Evolutionary conservation across 2,888 invertebrate genomes (phyloP).

Genomic region (Drosophila planitibia): DNA sequence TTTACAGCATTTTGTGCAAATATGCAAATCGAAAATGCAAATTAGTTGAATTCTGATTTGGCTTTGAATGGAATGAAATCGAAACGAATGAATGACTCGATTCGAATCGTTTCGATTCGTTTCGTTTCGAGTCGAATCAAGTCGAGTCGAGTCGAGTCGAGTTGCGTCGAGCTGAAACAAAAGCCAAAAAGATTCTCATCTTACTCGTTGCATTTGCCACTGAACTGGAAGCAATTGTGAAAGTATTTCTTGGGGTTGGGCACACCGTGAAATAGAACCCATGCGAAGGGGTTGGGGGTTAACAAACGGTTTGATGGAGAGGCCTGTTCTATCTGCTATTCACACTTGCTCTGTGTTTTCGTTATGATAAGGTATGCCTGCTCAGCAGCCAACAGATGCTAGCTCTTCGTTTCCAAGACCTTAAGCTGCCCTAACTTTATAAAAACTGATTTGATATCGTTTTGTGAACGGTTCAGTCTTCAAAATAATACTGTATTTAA

Average conservation of each 20-base stretch:
- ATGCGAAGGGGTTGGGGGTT: conserved; percentile 11
- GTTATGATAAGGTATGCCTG: no score
- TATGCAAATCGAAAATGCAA: conserved; percentile 79
- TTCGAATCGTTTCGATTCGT: conserved; percentile 4
- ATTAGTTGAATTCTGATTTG: conserved; percentile 78
- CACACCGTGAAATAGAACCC: conserved; percentile 2
- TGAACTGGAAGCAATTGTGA: conserved; percentile 51
- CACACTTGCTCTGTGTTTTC: conserved; percentile 22
- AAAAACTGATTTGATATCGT: neutral
- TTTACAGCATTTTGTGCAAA: conserved; percentile 64
- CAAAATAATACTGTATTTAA: neutral
- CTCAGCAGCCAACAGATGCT: neutral
- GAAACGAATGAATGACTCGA: conserved; percentile 39
- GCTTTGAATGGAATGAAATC: conserved; percentile 63
- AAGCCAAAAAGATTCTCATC: conserved; percentile 51
- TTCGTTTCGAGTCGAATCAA: neutral
- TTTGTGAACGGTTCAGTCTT: no score
- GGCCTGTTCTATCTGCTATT: conserved; percentile 32
- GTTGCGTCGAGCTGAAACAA: conserved; percentile 34
- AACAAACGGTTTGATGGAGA: neutral
- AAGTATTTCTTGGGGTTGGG: neutral
- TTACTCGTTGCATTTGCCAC: conserved; percentile 30
- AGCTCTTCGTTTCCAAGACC: rapidly evolving
- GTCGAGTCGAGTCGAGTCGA: no score
- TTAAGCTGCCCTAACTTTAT: neutral